phyloP scores from a whole-genome alignment of 2,113 vertebrate species.

The Brienomyrus longianalis region DNA sequence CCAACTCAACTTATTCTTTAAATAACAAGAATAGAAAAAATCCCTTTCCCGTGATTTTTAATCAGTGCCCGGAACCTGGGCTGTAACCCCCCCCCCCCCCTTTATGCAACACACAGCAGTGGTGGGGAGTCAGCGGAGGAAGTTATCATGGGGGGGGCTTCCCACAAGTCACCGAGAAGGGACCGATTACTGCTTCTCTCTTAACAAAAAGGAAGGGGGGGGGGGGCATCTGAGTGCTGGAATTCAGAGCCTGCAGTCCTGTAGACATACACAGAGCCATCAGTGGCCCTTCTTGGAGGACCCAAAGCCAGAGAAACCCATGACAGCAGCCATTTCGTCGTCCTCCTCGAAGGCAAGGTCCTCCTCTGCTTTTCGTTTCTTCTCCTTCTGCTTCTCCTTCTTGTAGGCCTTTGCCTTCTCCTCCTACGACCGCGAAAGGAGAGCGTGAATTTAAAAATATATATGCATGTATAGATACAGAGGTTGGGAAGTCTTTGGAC shows the following conservation, averaged over 20 bases:
- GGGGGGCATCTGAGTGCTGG: neutral
- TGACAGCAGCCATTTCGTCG: conserved; percentile 95
- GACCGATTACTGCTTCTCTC: neutral
- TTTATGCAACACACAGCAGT: neutral
- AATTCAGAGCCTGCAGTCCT: neutral
- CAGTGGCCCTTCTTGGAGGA: conserved; percentile 91
- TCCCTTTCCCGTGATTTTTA: neutral
- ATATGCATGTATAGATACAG: too few relatives aligned
- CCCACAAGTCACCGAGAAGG: neutral
- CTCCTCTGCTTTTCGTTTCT: conserved; percentile 86
- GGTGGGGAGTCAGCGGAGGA: neutral
- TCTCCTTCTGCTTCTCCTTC: conserved; percentile 92
- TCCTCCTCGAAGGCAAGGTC: conserved; percentile 89
- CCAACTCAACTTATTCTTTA: neutral
- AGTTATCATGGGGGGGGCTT: neutral
- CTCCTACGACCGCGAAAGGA: conserved; percentile 61
- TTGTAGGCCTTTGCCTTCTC: conserved; percentile 97
- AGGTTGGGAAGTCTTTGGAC: too few relatives aligned
- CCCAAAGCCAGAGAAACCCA: conserved; percentile 95
- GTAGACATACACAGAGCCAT: conserved; percentile 27
- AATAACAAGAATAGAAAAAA: neutral
- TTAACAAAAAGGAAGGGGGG: neutral
- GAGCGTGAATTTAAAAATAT: neutral
- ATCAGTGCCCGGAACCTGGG: neutral
- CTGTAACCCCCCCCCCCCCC: neutral